Percentiles rank a stretch among this genome's conserved stretches.
Conservation (phyloP, 2,113 vertebrate genomes). For the Phocoena sinus region DNA sequence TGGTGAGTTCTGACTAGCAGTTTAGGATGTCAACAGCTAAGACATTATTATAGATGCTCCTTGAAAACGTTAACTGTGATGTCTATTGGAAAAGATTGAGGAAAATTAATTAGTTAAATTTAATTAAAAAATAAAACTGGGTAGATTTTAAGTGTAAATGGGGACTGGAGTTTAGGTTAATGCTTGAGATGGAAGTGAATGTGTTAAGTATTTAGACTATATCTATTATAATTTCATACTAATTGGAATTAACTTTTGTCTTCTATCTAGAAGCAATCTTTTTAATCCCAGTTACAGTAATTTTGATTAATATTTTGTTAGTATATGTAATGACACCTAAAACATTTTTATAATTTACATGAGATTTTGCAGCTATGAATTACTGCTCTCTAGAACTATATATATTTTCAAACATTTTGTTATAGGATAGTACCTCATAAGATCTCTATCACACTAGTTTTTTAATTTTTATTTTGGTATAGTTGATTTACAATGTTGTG, state of each 20-base stretch:
- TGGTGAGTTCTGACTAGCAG: background rate
- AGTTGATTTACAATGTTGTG: too few species aligned
- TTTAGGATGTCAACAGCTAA: background rate
- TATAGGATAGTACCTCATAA: background rate
- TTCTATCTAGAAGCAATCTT: background rate
- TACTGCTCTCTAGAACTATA: accelerated
- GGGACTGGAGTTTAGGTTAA: background rate
- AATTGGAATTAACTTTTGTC: background rate
- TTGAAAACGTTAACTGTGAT: background rate
- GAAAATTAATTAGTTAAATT: background rate
- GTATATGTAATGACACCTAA: background rate
- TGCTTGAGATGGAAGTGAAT: background rate
- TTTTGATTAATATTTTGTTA: background rate
- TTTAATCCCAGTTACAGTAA: background rate
- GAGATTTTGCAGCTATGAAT: background rate
- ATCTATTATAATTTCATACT: background rate
- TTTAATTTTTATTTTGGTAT: too few species aligned
- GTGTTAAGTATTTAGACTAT: background rate
- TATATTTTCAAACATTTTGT: background rate
- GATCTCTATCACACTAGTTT: background rate
- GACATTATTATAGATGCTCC: background rate
- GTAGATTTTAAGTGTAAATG: background rate
- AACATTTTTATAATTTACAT: background rate
- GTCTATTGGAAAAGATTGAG: background rate
- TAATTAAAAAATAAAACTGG: background rate